Conservation (phyloP, 2,797 vertebrate genomes). For the Rhabdomys pumilio region DNA sequence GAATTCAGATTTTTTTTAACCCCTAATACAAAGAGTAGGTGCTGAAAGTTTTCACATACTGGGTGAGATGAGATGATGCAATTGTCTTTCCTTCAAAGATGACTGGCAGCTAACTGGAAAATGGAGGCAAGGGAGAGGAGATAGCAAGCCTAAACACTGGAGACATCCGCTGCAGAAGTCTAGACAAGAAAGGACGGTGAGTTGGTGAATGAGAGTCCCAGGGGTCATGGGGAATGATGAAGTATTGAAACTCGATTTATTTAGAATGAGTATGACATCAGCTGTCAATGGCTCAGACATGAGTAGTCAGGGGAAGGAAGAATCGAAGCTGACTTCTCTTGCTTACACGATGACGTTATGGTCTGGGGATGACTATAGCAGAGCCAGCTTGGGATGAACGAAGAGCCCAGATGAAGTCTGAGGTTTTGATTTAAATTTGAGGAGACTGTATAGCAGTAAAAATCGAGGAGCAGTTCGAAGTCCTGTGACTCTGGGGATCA, state of each 20-base stretch:
- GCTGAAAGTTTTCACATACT: not conserved
- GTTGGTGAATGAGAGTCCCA: not conserved
- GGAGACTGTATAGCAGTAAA: not conserved
- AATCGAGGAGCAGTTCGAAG: not conserved
- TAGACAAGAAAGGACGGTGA: not conserved
- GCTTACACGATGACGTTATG: not conserved
- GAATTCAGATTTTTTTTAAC: not conserved
- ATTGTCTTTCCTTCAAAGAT: not conserved
- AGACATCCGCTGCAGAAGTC: not conserved
- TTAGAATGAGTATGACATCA: not conserved
- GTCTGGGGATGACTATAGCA: fast-evolving
- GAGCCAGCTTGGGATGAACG: not conserved
- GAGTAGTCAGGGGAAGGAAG: not conserved
- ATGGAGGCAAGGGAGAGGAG: not conserved
- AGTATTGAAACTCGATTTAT: not conserved
- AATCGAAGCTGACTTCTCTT: not conserved
- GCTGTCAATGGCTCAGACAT: not conserved
- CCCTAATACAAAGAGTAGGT: not conserved
- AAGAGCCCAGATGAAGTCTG: not conserved
- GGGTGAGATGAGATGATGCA: not conserved
- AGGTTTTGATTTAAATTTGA: not conserved
- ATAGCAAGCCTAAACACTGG: not conserved
- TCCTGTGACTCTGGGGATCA: slow-evolving; percentile 3
- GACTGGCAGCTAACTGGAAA: not conserved
- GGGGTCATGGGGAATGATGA: not conserved